Conservation (phyloP, 2,888 invertebrate species). For the Punctoribates punctum region DNA sequence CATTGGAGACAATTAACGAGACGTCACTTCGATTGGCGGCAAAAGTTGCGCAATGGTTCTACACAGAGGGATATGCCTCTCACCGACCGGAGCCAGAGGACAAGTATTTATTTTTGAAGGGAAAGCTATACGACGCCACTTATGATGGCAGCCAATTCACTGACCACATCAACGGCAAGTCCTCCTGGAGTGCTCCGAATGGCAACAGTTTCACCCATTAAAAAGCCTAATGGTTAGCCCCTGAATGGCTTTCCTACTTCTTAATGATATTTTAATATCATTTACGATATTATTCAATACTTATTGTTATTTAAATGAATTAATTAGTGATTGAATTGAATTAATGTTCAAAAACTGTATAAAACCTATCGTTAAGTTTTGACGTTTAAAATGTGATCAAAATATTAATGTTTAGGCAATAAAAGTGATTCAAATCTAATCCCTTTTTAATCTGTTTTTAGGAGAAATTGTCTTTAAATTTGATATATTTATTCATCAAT, state of each 20-base stretch:
- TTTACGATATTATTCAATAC: not conserved
- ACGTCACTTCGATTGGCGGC: constrained; percentile 84
- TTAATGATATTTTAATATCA: not conserved
- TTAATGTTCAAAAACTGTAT: not conserved
- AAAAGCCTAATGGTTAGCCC: not conserved
- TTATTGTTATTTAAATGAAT: not conserved
- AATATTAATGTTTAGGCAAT: not conserved
- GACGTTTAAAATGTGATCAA: not conserved
- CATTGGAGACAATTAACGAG: constrained; percentile 72
- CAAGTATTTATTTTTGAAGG: constrained; percentile 57
- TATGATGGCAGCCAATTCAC: constrained; percentile 52
- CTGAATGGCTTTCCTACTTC: not conserved
- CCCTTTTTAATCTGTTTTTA: no score
- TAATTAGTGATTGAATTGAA: not conserved
- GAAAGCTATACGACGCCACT: constrained; percentile 55
- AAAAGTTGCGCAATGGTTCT: constrained; percentile 75
- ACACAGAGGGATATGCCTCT: constrained; percentile 60
- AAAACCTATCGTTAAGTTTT: not conserved
- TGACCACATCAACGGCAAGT: constrained; percentile 39
- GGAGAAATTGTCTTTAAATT: no score
- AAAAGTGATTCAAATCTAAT: no score
- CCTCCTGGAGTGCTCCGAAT: not conserved
- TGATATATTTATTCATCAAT: no score
- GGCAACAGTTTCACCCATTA: constrained; percentile 17
- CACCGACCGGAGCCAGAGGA: constrained; percentile 59